Conservation (phyloP, 2,797 vertebrate species). For the Babyrousa celebensis region DNA sequence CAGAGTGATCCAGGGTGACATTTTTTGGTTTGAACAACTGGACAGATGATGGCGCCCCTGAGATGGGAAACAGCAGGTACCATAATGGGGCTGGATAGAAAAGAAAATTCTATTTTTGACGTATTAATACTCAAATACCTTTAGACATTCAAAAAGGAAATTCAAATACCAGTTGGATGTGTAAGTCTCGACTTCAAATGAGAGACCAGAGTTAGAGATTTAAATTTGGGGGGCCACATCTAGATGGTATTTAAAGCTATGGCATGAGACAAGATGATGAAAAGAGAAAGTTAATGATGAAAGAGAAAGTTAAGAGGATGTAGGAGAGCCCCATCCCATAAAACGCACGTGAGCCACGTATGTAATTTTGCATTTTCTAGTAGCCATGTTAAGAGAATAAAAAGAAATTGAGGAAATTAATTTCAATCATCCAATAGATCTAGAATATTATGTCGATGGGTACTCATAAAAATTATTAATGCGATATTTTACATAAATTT, state of each 20-base stretch:
- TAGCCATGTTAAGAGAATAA: slow-evolving; percentile 26
- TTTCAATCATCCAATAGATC: slow-evolving; percentile 35
- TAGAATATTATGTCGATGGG: slow-evolving; percentile 35
- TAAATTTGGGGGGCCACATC: slow-evolving; percentile 32
- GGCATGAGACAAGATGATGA: slow-evolving; percentile 27
- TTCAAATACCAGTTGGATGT: slow-evolving; percentile 9
- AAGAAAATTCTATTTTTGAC: slow-evolving; percentile 43
- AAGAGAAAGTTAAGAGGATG: neutral
- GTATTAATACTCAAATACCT: neutral
- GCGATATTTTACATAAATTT: slow-evolving; percentile 29
- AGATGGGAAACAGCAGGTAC: slow-evolving; percentile 58
- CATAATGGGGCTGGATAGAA: slow-evolving; percentile 31
- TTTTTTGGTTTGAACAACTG: slow-evolving; percentile 54
- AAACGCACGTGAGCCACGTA: neutral
- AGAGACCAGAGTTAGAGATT: slow-evolving; percentile 43
- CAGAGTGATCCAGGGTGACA: slow-evolving; percentile 42
- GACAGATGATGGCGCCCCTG: slow-evolving; percentile 43
- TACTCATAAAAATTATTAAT: slow-evolving; percentile 39
- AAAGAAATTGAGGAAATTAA: neutral
- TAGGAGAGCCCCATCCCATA: neutral
- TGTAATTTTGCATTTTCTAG: slow-evolving; percentile 54
- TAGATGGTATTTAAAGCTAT: slow-evolving; percentile 6
- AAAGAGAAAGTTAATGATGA: neutral
- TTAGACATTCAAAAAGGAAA: slow-evolving; percentile 36
- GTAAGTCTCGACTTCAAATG: slow-evolving; percentile 29